These are phyloP conservation scores for Micromesistius poutassou DNA, from an alignment of 2,797 vertebrate species.

Conservation along the genomic window DNA sequence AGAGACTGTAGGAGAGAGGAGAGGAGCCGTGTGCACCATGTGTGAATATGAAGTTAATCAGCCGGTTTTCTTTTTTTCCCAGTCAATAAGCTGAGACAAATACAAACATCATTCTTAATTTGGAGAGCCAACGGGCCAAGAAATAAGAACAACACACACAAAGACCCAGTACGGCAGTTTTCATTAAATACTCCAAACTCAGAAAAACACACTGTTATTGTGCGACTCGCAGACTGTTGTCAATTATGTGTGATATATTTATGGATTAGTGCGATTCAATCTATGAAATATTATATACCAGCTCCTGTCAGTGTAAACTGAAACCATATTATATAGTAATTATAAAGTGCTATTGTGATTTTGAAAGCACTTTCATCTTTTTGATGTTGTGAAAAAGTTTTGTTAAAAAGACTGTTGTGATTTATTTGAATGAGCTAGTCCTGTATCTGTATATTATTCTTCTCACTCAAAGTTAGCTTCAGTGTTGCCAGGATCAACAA, in stretches of 20 bases:
- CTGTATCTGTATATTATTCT: conserved; percentile 45
- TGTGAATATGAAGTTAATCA: conserved; percentile 56
- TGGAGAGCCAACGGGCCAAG: conserved; percentile 65
- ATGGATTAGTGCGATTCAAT: conserved; percentile 51
- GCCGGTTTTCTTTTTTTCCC: conserved; percentile 43
- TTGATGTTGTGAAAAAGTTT: conserved; percentile 38
- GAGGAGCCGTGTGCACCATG: conserved; percentile 31
- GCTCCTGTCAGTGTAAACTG: conserved; percentile 38
- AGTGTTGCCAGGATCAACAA: conserved; percentile 28
- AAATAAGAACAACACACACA: conserved; percentile 65
- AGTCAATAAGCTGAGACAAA: conserved; percentile 64
- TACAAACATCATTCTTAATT: conserved; percentile 74
- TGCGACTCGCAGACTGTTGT: conserved; percentile 54
- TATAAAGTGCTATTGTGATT: conserved; percentile 18
- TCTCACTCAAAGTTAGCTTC: conserved; percentile 34
- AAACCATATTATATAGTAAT: neutral
- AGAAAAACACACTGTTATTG: conserved; percentile 49
- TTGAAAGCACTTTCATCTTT: conserved; percentile 37
- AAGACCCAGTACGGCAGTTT: conserved; percentile 43
- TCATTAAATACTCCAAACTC: conserved; percentile 61
- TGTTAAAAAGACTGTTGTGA: conserved; percentile 40
- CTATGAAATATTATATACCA: conserved; percentile 42
- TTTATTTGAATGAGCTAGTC: conserved; percentile 55
- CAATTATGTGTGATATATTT: conserved; percentile 66
- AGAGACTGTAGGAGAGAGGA: conserved; percentile 11